A percentile compares a stretch with the other conserved stretches of the same genome.
Conservation (phyloP, 2,113 vertebrate genomes). For the Picathartes gymnocephalus region DNA sequence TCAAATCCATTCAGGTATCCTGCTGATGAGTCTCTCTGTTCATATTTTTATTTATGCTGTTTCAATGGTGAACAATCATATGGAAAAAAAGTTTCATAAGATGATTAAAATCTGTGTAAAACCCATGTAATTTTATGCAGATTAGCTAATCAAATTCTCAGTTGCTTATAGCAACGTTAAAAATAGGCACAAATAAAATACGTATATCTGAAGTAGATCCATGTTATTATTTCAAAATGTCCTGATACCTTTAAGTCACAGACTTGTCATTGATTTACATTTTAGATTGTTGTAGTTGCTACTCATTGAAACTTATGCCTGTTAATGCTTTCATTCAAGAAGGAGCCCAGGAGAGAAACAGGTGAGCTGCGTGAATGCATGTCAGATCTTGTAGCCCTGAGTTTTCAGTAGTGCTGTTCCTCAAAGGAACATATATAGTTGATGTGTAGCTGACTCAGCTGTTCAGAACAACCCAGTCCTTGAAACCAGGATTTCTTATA, state of each 20-base stretch:
- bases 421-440: neutral
- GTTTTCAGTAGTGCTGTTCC: neutral
- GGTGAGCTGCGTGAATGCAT: accelerated
- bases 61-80: neutral
- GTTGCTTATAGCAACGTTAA: neutral
- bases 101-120: neutral
- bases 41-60: neutral
- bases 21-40: neutral
- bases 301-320: neutral
- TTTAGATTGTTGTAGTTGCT: neutral
- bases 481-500: neutral
- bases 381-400: neutral
- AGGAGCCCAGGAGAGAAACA: neutral
- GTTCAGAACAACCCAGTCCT: neutral
- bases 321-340: neutral
- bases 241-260: neutral
- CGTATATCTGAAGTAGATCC: neutral
- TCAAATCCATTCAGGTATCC: neutral
- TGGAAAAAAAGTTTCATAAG: neutral
- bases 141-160: neutral
- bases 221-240: neutral
- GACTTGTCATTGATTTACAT: neutral
- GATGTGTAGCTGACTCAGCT: neutral
- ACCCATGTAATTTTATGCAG: neutral
- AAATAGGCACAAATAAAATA: neutral